These are phyloP conservation scores for Dasypolia templi DNA, from an alignment of 2,888 invertebrate genomes.

Conservation along the genomic window DNA sequence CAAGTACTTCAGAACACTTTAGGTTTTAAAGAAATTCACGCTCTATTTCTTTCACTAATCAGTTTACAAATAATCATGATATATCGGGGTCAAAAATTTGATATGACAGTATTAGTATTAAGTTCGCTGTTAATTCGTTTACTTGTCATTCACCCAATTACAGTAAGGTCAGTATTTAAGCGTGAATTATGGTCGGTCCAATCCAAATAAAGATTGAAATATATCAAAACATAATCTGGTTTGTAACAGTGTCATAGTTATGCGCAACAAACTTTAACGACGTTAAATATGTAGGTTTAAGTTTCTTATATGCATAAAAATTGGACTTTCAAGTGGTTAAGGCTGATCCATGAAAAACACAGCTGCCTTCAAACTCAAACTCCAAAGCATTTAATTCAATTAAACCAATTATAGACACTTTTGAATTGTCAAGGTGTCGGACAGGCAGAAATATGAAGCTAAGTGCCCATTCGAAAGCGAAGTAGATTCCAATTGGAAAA, in stretches of 20 bases:
- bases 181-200: slow-evolving; percentile 29
- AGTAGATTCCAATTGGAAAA: no score
- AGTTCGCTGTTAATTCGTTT: slow-evolving; percentile 24
- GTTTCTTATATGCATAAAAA: neutral
- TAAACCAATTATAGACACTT: no score
- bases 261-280: neutral
- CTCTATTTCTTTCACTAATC: slow-evolving; percentile 28
- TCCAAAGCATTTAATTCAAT: no score
- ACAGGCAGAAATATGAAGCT: no score
- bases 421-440: no score
- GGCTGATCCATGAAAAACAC: neutral
- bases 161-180: slow-evolving; percentile 30
- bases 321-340: neutral
- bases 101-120: slow-evolving; percentile 48
- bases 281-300: neutral
- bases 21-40: neutral
- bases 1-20: no score
- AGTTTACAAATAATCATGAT: slow-evolving; percentile 45
- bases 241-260: neutral
- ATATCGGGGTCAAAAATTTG: slow-evolving; percentile 37
- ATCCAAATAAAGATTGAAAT: slow-evolving; percentile 22
- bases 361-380: neutral
- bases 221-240: slow-evolving; percentile 30
- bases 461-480: no score
- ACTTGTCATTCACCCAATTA: slow-evolving; percentile 56